Conservation (phyloP, 35 echinoderm and acorn worm species). For the Patiria miniata region DNA sequence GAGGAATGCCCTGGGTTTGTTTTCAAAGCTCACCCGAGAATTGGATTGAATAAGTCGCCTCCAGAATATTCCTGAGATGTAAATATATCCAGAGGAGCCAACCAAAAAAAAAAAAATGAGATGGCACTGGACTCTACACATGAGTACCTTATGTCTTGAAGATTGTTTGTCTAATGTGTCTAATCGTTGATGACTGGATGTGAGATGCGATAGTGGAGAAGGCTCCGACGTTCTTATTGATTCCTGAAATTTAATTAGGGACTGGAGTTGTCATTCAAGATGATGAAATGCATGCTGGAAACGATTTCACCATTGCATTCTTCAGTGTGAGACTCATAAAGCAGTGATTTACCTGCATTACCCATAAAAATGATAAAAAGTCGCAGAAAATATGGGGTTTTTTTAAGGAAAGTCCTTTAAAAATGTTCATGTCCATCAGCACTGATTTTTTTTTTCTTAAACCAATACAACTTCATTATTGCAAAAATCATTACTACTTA, state of each 20-base stretch:
- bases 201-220: neutral
- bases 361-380: too few species aligned
- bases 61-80: neutral
- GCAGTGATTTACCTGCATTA: too few species aligned
- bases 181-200: neutral
- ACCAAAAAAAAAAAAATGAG: neutral
- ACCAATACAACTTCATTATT: too few species aligned
- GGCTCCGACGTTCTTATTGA: neutral
- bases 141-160: neutral
- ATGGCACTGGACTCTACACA: neutral
- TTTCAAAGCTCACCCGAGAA: constrained; percentile 5
- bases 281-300: too few species aligned
- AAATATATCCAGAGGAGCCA: neutral
- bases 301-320: too few species aligned
- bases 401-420: too few species aligned
- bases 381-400: too few species aligned
- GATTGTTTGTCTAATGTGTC: neutral
- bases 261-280: neutral
- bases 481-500: too few species aligned
- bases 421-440: too few species aligned
- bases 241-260: neutral
- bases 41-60: neutral
- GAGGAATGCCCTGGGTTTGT: constrained; percentile 16
- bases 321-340: too few species aligned
- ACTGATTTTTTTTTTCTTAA: too few species aligned